These are phyloP conservation scores for Actenoides hombroni DNA, from an alignment of 2,113 vertebrate genomes.

Conservation along the genomic window DNA sequence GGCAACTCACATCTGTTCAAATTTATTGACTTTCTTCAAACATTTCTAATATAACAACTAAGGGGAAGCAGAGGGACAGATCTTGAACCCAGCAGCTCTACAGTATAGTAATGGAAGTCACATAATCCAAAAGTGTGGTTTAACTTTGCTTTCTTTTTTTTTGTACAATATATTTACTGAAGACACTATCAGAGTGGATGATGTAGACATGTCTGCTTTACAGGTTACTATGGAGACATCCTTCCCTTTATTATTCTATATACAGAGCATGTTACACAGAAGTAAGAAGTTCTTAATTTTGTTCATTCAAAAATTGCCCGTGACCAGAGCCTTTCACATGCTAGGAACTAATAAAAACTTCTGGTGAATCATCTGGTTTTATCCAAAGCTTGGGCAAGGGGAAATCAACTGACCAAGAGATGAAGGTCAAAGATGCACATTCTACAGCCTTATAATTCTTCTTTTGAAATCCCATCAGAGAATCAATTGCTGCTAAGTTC, in stretches of 20 bases:
- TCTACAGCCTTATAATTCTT: neutral
- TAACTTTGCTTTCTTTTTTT: neutral
- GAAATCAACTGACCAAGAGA: neutral
- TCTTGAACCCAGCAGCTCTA: neutral
- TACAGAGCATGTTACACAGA: slow-evolving; percentile 2
- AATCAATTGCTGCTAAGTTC: neutral
- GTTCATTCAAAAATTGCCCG: neutral
- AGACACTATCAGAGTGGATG: neutral
- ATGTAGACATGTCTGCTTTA: slow-evolving; percentile 13
- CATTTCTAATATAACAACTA: neutral
- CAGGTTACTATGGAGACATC: slow-evolving; percentile 59
- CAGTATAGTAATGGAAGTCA: neutral
- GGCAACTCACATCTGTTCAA: neutral
- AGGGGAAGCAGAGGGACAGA: neutral
- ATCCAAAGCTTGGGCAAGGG: neutral
- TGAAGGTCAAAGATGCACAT: neutral
- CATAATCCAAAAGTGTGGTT: neutral
- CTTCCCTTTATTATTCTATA: slow-evolving; percentile 26
- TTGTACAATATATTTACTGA: neutral
- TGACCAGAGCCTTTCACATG: neutral
- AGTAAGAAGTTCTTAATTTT: slow-evolving; percentile 2
- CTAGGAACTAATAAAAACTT: neutral
- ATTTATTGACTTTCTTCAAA: neutral
- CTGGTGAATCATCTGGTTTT: neutral
- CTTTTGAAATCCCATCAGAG: neutral